Base-by-base conservation (phyloP, 2,797 vertebrate species). In the Spondyliosoma cantharus region DNA sequence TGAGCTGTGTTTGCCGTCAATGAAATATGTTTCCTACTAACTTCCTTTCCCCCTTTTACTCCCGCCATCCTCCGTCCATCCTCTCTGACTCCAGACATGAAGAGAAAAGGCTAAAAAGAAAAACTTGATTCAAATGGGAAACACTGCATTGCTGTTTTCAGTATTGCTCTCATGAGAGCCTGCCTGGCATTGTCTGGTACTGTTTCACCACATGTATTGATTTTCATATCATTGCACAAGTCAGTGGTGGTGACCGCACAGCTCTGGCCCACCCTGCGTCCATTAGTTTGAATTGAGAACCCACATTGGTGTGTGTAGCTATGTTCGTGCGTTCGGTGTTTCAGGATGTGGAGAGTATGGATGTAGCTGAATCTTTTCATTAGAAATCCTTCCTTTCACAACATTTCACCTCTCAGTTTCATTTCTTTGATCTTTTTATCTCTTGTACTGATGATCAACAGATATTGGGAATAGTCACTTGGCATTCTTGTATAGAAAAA, bases 171-270 rank as follows among this genome's bases (percentile, higher is more conserved):
- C 20, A 66, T 20, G 12, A 72, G 60, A 53, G 57, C 24, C 63
- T 4, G 29, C 20, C 63, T 50, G 53, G 22, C 48, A 15, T 49
- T 9, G 68, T 71, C 74, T 67, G 72, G 60, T 80, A 74, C 79
- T 27, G 69, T 85, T 90, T 80, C 54, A 82, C 82, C 80, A 86
- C 87, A 81, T 62, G 74, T 83, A 87, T 90, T 89, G 90, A 92
- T 89, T 91, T 85, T 80, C 79, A 88, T 86, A 88, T 89, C 81
- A 74, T 75, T 79, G 68, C 79, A 89, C 78, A 79, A 66, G 58
- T 84, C 64, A 57, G 86, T 72, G 78, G 83, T 73, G 78, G 72
- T 57, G 49, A 69, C 78, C 32, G 43, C 77, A 77, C 74, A 64
- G 61, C 68, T 68, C 73, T 20, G 27, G 46, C 46, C 76, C 62